Base-by-base conservation (phyloP, 2,113 vertebrate genomes). In the Anas platyrhynchos region DNA sequence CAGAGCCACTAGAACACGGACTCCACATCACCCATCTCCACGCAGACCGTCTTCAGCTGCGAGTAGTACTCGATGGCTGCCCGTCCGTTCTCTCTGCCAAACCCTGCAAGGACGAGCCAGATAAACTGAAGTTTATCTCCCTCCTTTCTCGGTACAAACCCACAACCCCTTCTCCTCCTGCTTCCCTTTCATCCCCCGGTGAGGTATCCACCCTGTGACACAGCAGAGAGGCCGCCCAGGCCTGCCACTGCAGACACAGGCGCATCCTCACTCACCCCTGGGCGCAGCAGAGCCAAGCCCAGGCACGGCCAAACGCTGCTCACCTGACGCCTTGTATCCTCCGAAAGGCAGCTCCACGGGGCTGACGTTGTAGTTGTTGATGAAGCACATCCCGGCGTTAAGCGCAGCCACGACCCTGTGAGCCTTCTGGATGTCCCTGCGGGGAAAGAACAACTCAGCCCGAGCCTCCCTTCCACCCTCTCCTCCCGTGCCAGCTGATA, bases 321-420 rank as follows among this genome's bases (percentile, higher is more conserved):
- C 95, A 99, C 99, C 99, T 96, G 99, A 99, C 95, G 97, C 98
- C 96, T 99, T 99, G 95, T 99, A 99, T 11, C 99, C 99, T 38
- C 99, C 99, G 3, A 99, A 99, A 4, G 99, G 99, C 89, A 99
- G 4, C 83, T 99, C 99, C 93, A 99, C 87, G 0, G 99, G 98
- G 89, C 91, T 98, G 89, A 98, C 31, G 3, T 99, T 99, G 96
- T 99, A 99, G 98, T 99, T 99, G 97, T 99, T 99, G 71, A 99
- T 98, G 97, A 98, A 99, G 97, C 99, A 99, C 52, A 98, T 98
- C 20, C 99, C 99, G 4, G 98, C 99, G 95, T 99, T 98, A 26
- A 99, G 97, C 68, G 97, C 98, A 23, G 94, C 99, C 14, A 97
- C 99, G 83, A 99, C 98, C 23, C 99, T 98, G 93, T 99, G 99